A percentile compares a stretch with the other conserved stretches of the same genome.
Evolutionary conservation across 1,140 invertebrate species (phyloP).

Genomic region (Habropoda laboriosa): DNA sequence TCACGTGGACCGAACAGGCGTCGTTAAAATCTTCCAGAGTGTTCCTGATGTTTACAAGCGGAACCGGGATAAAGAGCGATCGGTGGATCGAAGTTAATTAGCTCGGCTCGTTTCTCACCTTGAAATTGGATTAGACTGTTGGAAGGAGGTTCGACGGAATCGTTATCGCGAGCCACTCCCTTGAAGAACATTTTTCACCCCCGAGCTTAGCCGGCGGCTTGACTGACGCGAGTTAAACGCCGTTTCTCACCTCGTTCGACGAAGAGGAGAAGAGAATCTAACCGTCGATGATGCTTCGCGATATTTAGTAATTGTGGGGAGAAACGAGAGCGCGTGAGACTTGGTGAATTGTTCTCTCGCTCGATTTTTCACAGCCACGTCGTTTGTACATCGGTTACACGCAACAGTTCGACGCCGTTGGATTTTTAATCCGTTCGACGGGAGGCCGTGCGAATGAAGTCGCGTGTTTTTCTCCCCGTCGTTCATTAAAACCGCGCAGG

Average conservation of each 20-base stretch:
- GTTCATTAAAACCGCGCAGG: conserved; percentile 11
- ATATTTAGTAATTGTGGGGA: conserved; percentile 3
- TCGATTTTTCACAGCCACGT: neutral
- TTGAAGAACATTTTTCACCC: too few relatives aligned
- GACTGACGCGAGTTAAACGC: too few relatives aligned
- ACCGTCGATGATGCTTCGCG: neutral
- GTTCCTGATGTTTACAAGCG: neutral
- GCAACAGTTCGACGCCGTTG: neutral
- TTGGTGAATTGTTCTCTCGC: neutral
- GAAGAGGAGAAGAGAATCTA: too few relatives aligned
- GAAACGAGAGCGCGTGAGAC: neutral
- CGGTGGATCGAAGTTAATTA: neutral
- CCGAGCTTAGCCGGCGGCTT: too few relatives aligned
- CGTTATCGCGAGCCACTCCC: neutral
- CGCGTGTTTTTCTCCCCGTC: neutral
- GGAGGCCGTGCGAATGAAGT: neutral
- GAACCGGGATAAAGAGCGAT: neutral
- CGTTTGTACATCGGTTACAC: neutral
- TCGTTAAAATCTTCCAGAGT: conserved; percentile 7
- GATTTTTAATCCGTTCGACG: conserved; percentile 32
- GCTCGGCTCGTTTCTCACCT: neutral
- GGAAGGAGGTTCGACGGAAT: neutral
- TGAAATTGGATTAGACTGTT: conserved; percentile 7
- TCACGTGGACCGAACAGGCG: neutral
- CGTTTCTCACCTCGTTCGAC: too few relatives aligned